Conservation (phyloP, 2,113 vertebrate genomes). For the Megaptera novaeangliae region DNA sequence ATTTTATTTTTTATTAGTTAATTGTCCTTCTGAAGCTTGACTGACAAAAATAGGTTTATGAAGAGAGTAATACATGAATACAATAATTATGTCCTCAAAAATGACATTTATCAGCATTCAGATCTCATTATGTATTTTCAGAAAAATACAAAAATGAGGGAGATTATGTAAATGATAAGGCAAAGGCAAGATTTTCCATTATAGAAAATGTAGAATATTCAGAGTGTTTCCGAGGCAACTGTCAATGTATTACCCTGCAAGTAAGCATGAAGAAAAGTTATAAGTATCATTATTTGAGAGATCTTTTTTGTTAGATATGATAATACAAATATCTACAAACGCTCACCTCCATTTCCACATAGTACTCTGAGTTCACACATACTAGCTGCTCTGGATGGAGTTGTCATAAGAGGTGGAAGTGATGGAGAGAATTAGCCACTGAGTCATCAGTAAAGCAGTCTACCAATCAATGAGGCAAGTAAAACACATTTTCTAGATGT, state of each 20-base stretch:
- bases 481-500: neutral
- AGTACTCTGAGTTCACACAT: neutral
- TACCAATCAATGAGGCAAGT: neutral
- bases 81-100: constrained; percentile 56
- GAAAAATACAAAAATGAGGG: constrained; percentile 27
- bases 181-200: constrained; percentile 54
- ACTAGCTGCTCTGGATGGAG: neutral
- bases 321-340: neutral
- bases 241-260: neutral
- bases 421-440: neutral
- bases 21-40: constrained; percentile 26
- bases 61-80: constrained; percentile 24
- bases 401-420: neutral
- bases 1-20: constrained; percentile 58
- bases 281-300: neutral
- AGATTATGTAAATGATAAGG: constrained; percentile 51
- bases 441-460: neutral
- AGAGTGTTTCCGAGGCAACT: constrained; percentile 51
- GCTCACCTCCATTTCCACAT: neutral
- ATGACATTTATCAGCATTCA: constrained; percentile 53
- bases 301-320: constrained; percentile 22
- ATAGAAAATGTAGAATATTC: constrained; percentile 61
- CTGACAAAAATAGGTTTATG: constrained; percentile 37
- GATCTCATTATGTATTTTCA: constrained; percentile 54
- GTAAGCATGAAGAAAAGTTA: neutral